phyloP scores from a whole-genome alignment of 2,888 invertebrate genomes.

The Chaetogeoica ovagalla region DNA sequence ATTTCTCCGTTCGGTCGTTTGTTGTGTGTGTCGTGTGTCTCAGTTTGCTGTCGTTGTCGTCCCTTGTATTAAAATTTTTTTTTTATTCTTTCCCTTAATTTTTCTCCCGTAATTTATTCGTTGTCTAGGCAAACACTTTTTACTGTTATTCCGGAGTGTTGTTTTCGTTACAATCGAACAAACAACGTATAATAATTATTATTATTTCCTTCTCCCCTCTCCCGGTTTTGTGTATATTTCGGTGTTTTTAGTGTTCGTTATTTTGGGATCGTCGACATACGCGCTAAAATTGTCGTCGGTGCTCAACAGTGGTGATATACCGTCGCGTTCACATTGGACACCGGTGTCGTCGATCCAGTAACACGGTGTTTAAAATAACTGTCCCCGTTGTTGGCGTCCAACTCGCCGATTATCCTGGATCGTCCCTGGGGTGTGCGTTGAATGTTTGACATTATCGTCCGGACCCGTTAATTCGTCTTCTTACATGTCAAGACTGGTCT shows the following conservation, averaged over 20 bases:
- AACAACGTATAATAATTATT: background rate
- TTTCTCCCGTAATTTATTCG: background rate
- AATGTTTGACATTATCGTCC: background rate
- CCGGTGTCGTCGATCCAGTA: constrained; percentile 1
- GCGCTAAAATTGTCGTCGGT: constrained; percentile 2
- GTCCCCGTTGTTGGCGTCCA: background rate
- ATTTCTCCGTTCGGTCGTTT: constrained; percentile 37
- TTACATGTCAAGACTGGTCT: background rate
- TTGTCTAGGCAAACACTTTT: constrained; percentile 16
- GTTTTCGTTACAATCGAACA: constrained; percentile 3
- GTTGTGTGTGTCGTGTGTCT: constrained; percentile 16
- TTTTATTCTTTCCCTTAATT: background rate
- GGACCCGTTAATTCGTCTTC: background rate
- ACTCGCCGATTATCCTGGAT: background rate
- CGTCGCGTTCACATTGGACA: constrained; percentile 2
- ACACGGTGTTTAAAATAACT: background rate
- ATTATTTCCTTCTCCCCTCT: too few species aligned
- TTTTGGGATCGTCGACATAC: constrained; percentile 23
- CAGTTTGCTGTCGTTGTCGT: background rate
- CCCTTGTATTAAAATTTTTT: constrained; percentile 9
- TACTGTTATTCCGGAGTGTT: background rate
- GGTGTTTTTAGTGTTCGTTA: background rate
- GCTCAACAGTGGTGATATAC: background rate
- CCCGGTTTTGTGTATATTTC: background rate
- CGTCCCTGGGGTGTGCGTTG: background rate